Evolutionary conservation across 2,797 vertebrate genomes (phyloP).

Genomic region (Tapera naevia): DNA sequence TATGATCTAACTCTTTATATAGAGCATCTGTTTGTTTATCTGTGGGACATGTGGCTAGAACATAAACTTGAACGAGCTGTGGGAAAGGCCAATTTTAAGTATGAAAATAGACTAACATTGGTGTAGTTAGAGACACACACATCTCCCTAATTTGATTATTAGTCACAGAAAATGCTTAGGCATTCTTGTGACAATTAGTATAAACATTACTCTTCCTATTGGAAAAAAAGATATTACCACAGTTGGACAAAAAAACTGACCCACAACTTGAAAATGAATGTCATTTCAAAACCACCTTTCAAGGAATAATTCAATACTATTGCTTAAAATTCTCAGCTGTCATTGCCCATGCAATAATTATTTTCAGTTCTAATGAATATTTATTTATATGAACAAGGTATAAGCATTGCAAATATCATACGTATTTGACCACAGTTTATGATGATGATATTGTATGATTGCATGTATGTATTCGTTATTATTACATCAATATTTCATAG

Average conservation of each 20-base stretch:
- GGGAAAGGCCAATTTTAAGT: constrained; percentile 69
- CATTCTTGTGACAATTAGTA: constrained; percentile 16
- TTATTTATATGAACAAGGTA: constrained; percentile 51
- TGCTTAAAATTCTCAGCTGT: constrained; percentile 51
- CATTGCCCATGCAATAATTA: constrained; percentile 12
- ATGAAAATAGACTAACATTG: constrained; percentile 57
- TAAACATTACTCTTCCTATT: constrained; percentile 43
- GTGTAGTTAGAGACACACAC: constrained; percentile 27
- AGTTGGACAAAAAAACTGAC: constrained; percentile 50
- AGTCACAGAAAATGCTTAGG: constrained; percentile 46
- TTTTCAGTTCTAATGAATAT: constrained; percentile 45
- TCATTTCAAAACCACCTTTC: constrained; percentile 27
- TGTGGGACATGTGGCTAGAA: constrained; percentile 71
- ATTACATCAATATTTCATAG: constrained; percentile 65
- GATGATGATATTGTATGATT: constrained; percentile 52
- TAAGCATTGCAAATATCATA: constrained; percentile 56
- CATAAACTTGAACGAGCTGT: constrained; percentile 70
- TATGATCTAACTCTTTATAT: constrained; percentile 70
- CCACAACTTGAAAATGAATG: constrained; percentile 31
- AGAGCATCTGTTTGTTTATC: constrained; percentile 73
- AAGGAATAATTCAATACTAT: background rate
- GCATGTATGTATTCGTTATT: constrained; percentile 45
- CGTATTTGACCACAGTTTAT: constrained; percentile 54
- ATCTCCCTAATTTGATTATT: constrained; percentile 38
- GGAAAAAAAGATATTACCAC: constrained; percentile 34